phyloP scores from a whole-genome alignment of 2,888 invertebrate species.

The Bembecia ichneumoniformis region DNA sequence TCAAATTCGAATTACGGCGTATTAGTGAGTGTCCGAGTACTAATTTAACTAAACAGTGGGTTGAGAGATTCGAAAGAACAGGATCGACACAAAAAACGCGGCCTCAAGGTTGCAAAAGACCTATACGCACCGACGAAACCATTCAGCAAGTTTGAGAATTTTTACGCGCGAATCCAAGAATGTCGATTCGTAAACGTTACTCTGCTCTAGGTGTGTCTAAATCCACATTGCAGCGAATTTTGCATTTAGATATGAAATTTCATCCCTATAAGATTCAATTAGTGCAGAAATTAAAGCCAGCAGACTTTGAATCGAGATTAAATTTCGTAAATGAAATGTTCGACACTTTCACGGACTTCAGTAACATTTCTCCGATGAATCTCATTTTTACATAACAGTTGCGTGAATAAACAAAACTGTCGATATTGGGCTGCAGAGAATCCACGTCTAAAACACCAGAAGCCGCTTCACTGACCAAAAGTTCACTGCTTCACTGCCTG shows the following conservation, averaged over 20 bases:
- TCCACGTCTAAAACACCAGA: constrained; percentile 8
- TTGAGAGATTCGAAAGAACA: neutral
- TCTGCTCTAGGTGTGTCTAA: neutral
- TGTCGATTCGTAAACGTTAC: neutral
- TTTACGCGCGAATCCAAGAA: neutral
- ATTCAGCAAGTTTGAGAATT: too few species aligned
- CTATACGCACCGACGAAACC: too few species aligned
- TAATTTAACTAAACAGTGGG: neutral
- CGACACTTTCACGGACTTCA: constrained; percentile 8
- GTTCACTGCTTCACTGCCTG: too few species aligned
- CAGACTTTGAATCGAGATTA: constrained; percentile 6
- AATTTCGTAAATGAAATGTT: constrained; percentile 6
- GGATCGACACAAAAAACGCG: neutral
- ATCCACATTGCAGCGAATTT: neutral
- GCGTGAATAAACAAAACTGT: constrained; percentile 22
- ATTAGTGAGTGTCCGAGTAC: neutral
- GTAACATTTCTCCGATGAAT: constrained; percentile 17
- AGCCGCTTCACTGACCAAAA: constrained; percentile 8
- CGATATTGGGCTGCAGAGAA: constrained; percentile 8
- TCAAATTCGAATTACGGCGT: neutral
- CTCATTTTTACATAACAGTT: constrained; percentile 22
- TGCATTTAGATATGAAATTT: constrained; percentile 4
- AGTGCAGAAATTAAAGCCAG: constrained; percentile 9
- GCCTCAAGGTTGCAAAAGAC: neutral
- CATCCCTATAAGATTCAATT: constrained; percentile 11